A percentile compares a stretch with the other conserved stretches of the same genome.
phyloP scores from a whole-genome alignment of 2,797 vertebrate species.

The Alouatta caraya region DNA sequence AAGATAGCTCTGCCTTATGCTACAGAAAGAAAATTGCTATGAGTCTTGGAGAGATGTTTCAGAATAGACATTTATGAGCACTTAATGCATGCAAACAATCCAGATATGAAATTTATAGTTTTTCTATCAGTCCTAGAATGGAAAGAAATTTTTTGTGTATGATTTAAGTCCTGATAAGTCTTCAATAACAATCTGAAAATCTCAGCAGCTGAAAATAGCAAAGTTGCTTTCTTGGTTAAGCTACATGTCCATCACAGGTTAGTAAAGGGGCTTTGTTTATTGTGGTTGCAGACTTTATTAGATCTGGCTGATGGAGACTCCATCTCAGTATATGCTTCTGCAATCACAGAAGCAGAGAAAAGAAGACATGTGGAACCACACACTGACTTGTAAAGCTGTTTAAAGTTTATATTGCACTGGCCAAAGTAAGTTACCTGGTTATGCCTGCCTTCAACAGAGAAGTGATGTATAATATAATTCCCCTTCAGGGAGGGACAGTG shows the following conservation, averaged over 20 bases:
- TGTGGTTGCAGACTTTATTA: constrained; percentile 8
- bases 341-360: not conserved
- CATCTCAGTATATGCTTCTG: not conserved
- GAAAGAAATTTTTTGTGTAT: constrained; percentile 34
- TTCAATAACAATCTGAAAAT: not conserved
- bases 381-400: constrained; percentile 9
- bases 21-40: not conserved
- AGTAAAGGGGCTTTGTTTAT: not conserved
- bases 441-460: not conserved
- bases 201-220: not conserved
- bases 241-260: not conserved
- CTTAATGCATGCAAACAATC: not conserved
- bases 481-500: not conserved
- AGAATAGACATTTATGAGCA: not conserved
- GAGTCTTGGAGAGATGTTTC: not conserved
- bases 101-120: constrained; percentile 10
- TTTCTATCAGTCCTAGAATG: not conserved
- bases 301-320: not conserved
- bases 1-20: not conserved
- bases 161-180: not conserved
- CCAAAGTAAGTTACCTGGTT: not conserved
- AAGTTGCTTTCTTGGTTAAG: constrained; percentile 14
- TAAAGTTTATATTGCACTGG: constrained; percentile 11
- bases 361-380: not conserved
- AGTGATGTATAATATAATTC: not conserved